Percentiles rank a stretch among this genome's conserved stretches.
Conservation (phyloP, 1,140 invertebrate species). For the Drosophila busckii region DNA sequence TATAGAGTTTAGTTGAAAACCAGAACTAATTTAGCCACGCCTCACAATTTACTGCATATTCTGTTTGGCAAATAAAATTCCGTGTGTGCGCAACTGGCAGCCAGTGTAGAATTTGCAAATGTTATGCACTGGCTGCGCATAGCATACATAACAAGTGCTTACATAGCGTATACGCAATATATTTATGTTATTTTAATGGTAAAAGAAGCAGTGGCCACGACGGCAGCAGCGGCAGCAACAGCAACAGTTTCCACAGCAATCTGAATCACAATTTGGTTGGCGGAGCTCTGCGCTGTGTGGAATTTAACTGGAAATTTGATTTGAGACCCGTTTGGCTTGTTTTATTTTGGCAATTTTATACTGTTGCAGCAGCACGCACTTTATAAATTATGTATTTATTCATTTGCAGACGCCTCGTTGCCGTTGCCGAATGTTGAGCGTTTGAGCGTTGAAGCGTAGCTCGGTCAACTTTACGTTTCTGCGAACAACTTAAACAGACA, state of each 20-base stretch:
- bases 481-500: constrained; percentile 27
- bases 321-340: neutral
- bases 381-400: constrained; percentile 64
- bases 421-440: constrained; percentile 27
- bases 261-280: no score
- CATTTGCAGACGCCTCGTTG: constrained; percentile 45
- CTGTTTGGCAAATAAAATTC: no score
- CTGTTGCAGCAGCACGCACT: constrained; percentile 26
- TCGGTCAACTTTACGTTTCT: constrained; percentile 23
- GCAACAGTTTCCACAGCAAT: constrained; percentile 8
- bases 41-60: no score
- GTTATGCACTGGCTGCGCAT: constrained; percentile 32
- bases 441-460: constrained; percentile 16
- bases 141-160: constrained; percentile 44
- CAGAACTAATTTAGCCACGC: no score
- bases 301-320: constrained; percentile 1
- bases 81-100: no score
- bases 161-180: constrained; percentile 50
- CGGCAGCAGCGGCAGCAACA: constrained; percentile 5
- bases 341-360: constrained; percentile 31
- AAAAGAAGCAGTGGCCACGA: neutral
- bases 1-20: no score
- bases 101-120: constrained; percentile 56
- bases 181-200: constrained; percentile 32
- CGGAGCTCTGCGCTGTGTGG: no score